phyloP scores from a whole-genome alignment of 2,797 vertebrate species.

The Choloepus didactylus region DNA sequence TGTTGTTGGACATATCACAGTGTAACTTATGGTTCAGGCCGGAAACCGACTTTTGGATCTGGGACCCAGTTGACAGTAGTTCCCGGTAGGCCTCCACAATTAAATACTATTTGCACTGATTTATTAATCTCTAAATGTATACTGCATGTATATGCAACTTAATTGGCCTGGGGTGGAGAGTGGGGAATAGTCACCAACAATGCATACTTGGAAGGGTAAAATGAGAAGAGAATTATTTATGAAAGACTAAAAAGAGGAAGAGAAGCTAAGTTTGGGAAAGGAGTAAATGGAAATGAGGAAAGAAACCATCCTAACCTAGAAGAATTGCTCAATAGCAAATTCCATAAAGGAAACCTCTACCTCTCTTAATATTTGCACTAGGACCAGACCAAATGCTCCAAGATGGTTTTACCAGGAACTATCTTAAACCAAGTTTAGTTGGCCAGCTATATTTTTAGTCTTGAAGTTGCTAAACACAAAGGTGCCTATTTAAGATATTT shows the following conservation, averaged over 20 bases:
- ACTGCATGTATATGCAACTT: neutral
- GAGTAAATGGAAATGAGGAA: slow-evolving; percentile 48
- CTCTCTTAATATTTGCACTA: neutral
- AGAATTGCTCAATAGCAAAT: neutral
- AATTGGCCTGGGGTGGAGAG: neutral
- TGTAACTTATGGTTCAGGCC: slow-evolving; percentile 15
- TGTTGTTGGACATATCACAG: slow-evolving; percentile 64
- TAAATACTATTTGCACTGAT: slow-evolving; percentile 5
- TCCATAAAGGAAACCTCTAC: neutral
- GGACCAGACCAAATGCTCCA: neutral
- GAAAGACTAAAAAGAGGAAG: slow-evolving; percentile 38
- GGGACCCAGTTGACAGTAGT: slow-evolving; percentile 77
- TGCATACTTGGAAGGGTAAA: neutral
- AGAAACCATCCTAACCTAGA: neutral
- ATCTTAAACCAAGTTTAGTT: slow-evolving; percentile 41
- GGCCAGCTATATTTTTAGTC: slow-evolving; percentile 6
- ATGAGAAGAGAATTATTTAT: slow-evolving; percentile 23
- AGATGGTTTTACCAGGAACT: neutral
- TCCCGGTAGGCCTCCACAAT: slow-evolving; percentile 75
- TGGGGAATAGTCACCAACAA: neutral
- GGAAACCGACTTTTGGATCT: slow-evolving; percentile 77
- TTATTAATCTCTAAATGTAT: neutral
- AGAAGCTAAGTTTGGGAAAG: neutral
- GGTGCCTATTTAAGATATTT: slow-evolving; percentile 54
- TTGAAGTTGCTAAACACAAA: slow-evolving; percentile 53